Base-by-base conservation (phyloP, 2,888 invertebrate species). In the Agriopis marginaria region DNA sequence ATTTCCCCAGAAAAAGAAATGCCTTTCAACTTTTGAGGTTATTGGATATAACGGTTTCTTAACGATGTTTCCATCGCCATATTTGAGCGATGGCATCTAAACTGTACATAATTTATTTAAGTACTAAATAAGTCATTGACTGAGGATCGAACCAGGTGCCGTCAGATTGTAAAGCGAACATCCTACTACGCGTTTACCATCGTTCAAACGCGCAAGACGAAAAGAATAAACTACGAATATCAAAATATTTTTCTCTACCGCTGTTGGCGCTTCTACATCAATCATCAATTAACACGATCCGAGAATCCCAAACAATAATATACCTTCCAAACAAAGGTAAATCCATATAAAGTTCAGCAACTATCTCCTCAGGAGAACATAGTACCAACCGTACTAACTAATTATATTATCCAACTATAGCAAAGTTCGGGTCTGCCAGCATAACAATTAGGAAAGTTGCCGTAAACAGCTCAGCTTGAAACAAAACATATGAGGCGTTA, bases 371-470 rank as follows among this genome's bases (percentile, higher is more conserved):
- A 40, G 12, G 17, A 42, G 17, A 61, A 61, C 42, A 39, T 39
- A 12, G 50, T 32, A 32, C 51, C 53, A 59, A 47, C 45, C 44
- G 50, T 42, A 51, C 62, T 12, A 45, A 51, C 65, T 65, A 69
- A 69, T 69, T 65, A 69, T 69, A 65, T 69, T 65, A 69, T 53
- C 65, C 39, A 56, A 69, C 49, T 61, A 56, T 58, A 65, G 53
- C 69, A 62, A 69, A 65, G 55, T 75, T 71, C 53, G 68, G 59
- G 66, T 65, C 62, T 55, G 63, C 73, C 64, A 73, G 72, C 72
- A 69, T 70, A 70, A 71, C 70, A 75, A 73, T 73, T 73, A 72
- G 55, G 49, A 53, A 70, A 75, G 67, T 65, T 68, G 49, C 56
- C 66, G 54, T 32, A 68, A 68, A 68, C 68, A 68, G 58, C 39